These are phyloP conservation scores for Arvicanthis niloticus DNA, from an alignment of 2,113 vertebrate species.

Conservation along the genomic window DNA sequence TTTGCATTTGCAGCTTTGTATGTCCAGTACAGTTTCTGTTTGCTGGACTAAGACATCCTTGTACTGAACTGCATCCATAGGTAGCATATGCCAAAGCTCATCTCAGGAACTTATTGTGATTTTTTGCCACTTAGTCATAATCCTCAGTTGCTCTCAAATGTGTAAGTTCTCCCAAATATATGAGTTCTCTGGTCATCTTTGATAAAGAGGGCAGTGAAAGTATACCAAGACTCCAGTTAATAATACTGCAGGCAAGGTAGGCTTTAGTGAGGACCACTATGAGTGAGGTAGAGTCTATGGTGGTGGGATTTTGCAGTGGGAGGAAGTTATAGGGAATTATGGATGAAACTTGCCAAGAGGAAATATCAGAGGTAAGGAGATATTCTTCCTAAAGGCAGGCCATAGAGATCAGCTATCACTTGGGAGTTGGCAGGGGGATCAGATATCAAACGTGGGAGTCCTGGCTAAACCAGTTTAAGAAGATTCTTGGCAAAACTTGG, in stretches of 20 bases:
- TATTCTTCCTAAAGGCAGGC: not conserved
- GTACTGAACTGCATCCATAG: not conserved
- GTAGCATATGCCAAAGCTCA: not conserved
- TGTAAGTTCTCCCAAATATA: not conserved
- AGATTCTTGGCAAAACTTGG: not conserved
- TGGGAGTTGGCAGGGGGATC: not conserved
- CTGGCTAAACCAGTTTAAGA: conserved; percentile 1
- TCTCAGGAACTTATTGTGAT: not conserved
- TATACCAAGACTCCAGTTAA: not conserved
- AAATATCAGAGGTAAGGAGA: not conserved
- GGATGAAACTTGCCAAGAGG: not conserved
- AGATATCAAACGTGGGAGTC: not conserved
- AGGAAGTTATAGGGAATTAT: not conserved
- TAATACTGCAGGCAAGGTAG: not conserved
- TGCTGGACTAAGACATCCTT: not conserved
- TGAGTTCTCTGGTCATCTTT: conserved; percentile 23
- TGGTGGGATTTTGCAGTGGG: not conserved
- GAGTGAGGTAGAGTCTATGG: not conserved
- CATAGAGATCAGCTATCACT: not conserved
- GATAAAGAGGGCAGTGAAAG: not conserved
- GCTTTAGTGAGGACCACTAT: not conserved
- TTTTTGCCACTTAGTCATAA: not conserved
- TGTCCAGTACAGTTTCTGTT: not conserved
- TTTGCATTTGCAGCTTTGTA: not conserved
- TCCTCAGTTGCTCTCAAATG: conserved; percentile 41